These are phyloP conservation scores for Proisotoma minuta DNA, from an alignment of 2,888 invertebrate species.

Conservation along the genomic window DNA sequence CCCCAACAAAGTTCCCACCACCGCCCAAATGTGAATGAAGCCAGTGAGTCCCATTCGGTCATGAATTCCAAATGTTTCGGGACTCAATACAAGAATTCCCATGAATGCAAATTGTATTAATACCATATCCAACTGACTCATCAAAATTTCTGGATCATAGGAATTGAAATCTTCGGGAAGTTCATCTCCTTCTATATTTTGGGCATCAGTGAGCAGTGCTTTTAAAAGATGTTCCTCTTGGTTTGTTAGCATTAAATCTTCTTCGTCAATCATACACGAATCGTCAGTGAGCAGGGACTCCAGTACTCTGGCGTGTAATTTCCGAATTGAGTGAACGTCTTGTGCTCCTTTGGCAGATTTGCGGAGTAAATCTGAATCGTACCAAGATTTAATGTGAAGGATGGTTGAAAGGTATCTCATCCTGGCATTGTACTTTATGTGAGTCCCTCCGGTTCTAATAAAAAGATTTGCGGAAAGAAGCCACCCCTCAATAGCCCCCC, in stretches of 20 bases:
- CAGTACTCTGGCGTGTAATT: conserved; percentile 12
- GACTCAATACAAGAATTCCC: conserved; percentile 17
- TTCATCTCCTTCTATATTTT: not conserved
- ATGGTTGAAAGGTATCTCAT: conserved; percentile 19
- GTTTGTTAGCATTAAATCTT: conserved; percentile 1
- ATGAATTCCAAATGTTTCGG: conserved; percentile 19
- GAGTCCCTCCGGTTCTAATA: conserved; percentile 13
- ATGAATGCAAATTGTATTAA: conserved; percentile 24
- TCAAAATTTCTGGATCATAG: conserved; percentile 14
- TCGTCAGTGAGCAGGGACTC: conserved; percentile 4
- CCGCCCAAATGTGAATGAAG: conserved; percentile 25
- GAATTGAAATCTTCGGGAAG: conserved; percentile 6
- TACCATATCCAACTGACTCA: conserved; percentile 24
- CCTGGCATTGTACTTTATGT: conserved; percentile 9
- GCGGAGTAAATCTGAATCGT: conserved; percentile 18
- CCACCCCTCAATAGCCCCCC: no score
- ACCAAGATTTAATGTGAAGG: conserved; percentile 21
- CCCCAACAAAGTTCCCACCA: conserved; percentile 19
- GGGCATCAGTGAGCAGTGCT: conserved; percentile 6
- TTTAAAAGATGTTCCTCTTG: not conserved
- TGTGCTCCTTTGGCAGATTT: conserved; percentile 12
- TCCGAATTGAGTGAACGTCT: conserved; percentile 17
- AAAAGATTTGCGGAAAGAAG: no score
- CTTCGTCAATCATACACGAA: conserved; percentile 4
- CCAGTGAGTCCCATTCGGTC: conserved; percentile 20